Evolutionary conservation across 2,113 vertebrate species (phyloP).

Genomic region (Halcyon malimbica): DNA sequence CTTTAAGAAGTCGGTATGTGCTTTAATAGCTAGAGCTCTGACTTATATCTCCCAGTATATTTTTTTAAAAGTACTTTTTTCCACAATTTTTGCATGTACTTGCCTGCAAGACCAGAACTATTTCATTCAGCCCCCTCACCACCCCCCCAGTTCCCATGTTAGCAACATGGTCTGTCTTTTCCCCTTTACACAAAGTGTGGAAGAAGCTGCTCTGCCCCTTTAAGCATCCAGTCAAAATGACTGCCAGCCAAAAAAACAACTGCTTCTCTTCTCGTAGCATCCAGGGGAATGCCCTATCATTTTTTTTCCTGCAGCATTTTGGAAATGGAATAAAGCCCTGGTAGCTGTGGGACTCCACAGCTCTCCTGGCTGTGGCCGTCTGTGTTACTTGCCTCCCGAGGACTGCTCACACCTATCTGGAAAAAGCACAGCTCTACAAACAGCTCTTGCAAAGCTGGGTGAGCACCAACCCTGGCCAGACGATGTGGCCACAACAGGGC

Average conservation of each 20-base stretch:
- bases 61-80: not conserved
- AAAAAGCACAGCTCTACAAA: not conserved
- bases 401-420: not conserved
- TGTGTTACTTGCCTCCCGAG: not conserved
- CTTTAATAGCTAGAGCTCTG: not conserved
- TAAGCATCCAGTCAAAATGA: conserved; percentile 12
- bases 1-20: not conserved
- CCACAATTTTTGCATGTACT: not conserved
- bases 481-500: accelerated
- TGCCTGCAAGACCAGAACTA: not conserved
- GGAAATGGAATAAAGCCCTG: conserved; percentile 3
- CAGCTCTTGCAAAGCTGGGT: not conserved
- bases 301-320: conserved; percentile 18
- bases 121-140: not conserved
- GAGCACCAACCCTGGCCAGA: accelerated
- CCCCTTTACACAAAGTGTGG: not conserved
- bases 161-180: not conserved
- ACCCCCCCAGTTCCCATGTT: not conserved
- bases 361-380: not conserved
- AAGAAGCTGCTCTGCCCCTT: not conserved
- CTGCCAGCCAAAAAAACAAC: not conserved
- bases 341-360: not conserved
- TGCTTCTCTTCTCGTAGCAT: not conserved
- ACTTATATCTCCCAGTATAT: not conserved
- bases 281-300: not conserved